Conservation (phyloP, 2,797 vertebrate species). For the Botia almorhae region DNA sequence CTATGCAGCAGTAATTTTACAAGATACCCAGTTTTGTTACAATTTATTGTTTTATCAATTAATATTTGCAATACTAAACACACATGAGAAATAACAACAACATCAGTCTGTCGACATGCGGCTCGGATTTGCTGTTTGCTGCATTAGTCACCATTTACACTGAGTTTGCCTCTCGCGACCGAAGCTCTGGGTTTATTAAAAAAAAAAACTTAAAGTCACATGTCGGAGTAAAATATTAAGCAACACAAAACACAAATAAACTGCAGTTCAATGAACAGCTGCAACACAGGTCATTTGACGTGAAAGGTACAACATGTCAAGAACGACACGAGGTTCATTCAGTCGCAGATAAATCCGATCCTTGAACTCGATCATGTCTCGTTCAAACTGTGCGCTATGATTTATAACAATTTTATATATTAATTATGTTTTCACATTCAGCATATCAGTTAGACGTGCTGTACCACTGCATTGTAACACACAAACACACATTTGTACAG, state of each 20-base stretch:
- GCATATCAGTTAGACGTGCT: slow-evolving; percentile 29
- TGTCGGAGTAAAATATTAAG: slow-evolving; percentile 46
- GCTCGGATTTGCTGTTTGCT: slow-evolving; percentile 51
- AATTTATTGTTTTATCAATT: slow-evolving; percentile 60
- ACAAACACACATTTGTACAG: neutral
- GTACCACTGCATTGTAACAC: slow-evolving; percentile 29
- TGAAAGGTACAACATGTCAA: neutral
- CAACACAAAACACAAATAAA: slow-evolving; percentile 50
- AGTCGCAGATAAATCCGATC: neutral
- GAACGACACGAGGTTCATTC: neutral
- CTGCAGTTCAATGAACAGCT: slow-evolving; percentile 20
- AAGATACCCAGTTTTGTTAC: slow-evolving; percentile 64
- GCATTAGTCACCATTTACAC: slow-evolving; percentile 51
- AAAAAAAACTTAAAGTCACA: slow-evolving; percentile 43
- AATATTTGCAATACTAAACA: slow-evolving; percentile 71
- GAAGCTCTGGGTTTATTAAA: slow-evolving; percentile 26
- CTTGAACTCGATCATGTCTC: neutral
- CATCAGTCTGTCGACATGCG: slow-evolving; percentile 72
- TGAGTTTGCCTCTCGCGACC: neutral
- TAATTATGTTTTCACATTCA: slow-evolving; percentile 51
- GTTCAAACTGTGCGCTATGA: neutral
- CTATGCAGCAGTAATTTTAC: slow-evolving; percentile 70
- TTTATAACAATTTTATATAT: slow-evolving; percentile 29
- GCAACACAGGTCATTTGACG: slow-evolving; percentile 4
- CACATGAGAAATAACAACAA: slow-evolving; percentile 66